Base-by-base conservation (phyloP, 2,888 invertebrate species). In the Drosophila mercatorum region DNA sequence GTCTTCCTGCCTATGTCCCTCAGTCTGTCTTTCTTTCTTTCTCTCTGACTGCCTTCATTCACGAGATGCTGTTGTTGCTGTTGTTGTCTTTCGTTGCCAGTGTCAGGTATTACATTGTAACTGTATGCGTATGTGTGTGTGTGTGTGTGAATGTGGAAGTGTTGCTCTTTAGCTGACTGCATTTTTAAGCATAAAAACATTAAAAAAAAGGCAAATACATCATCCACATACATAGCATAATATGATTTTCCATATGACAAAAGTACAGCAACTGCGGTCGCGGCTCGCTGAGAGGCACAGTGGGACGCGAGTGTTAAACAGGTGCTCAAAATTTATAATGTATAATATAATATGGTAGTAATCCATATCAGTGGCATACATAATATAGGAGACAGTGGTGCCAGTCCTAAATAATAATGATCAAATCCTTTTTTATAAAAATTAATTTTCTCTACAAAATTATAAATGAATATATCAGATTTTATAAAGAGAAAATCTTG, bases 211-310 rank as follows among this genome's bases (percentile, higher is more conserved):
- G 76, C 87, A 80, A 87, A 87, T 87, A 89, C 90, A 88, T 89
- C 90, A 88, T 88, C 80, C 76, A 83, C 75, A 80, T 89, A 87
- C 88, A 87, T 84, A 78, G 82, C 73, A 71, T 75, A 76, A 86
- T 85, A 81, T 86, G 80, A 85, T 85, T 88, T 88, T 69, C 78
- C 70, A 85, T 88, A 81, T 85, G 81, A 88, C 85, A 85, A 84
- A 84, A 82, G 76, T 82, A 65, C 81, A 77, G 77, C 83, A 76
- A 81, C 72, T 69, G 70, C 62, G 64, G 67, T 68, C 63, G 65
- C 52, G 46, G 55, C 41, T 49, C 17, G 38, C 28, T 14, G 28
- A 31, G 41, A 46, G 12, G 5, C 12, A 81, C 81, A 56, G 80
- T 85, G 81, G 77, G 55, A 0, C 40, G 26, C 4, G 8, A 0